Conservation (phyloP, 2,113 vertebrate genomes). For the Rhabdornis inornatus region DNA sequence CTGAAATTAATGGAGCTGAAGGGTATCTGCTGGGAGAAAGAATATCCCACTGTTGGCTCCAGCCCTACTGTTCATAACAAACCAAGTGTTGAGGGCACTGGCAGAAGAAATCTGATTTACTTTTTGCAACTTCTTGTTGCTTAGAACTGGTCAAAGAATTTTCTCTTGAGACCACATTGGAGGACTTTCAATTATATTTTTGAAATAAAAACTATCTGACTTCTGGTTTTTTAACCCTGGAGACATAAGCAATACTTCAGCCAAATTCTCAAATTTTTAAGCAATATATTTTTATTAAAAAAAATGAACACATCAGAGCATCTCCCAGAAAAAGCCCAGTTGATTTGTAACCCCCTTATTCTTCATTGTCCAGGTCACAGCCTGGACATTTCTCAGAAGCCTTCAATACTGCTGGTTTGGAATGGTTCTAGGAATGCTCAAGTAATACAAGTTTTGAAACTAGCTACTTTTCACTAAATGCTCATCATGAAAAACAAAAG, state of each 20-base stretch:
- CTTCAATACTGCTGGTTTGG: background rate
- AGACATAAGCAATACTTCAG: background rate
- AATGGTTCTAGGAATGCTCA: conserved; percentile 39
- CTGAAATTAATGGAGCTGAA: background rate
- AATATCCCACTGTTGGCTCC: background rate
- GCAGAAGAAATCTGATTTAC: background rate
- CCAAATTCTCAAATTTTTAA: background rate
- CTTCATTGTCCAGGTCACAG: background rate
- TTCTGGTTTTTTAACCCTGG: background rate
- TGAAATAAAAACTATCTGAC: background rate
- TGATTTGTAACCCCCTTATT: background rate
- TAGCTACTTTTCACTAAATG: conserved; percentile 19
- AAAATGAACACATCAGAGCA: background rate
- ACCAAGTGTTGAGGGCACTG: background rate
- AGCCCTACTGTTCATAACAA: background rate
- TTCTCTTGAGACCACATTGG: background rate
- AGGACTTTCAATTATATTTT: background rate
- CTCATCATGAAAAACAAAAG: conserved; percentile 21
- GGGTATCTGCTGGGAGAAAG: background rate
- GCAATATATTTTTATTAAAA: background rate
- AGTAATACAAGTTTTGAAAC: background rate
- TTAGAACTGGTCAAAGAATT: background rate
- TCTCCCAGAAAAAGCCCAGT: background rate
- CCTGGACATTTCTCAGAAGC: background rate
- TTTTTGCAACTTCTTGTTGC: background rate